Conservation (phyloP, 1,140 invertebrate genomes). For the Spodoptera frugiperda region DNA sequence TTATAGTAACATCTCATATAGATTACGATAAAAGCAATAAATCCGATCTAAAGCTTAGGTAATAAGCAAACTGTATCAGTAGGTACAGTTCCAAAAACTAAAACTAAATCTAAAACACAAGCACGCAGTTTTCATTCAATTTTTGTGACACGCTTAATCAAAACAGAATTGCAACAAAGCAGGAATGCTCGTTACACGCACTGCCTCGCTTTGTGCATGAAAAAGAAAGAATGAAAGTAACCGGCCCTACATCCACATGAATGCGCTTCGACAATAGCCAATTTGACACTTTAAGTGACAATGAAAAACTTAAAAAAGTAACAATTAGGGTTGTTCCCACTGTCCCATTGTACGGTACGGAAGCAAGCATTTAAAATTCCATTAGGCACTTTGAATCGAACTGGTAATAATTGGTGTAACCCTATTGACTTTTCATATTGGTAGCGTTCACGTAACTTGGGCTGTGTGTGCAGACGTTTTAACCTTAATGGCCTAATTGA, state of each 20-base stretch:
- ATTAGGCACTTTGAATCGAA: slow-evolving; percentile 67
- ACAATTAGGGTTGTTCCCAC: slow-evolving; percentile 68
- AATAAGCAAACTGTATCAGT: not conserved
- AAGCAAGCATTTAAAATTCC: slow-evolving; percentile 78
- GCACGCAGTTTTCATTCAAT: slow-evolving; percentile 10
- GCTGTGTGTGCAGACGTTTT: slow-evolving; percentile 17
- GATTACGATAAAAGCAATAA: not conserved
- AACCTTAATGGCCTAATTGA: slow-evolving; percentile 31
- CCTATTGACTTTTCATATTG: slow-evolving; percentile 51
- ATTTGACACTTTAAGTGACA: slow-evolving; percentile 70
- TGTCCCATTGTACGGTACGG: slow-evolving; percentile 58
- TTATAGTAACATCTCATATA: not conserved
- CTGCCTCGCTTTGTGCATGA: slow-evolving; percentile 21
- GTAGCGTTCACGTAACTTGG: slow-evolving; percentile 21
- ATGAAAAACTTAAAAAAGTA: slow-evolving; percentile 66
- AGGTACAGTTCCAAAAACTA: not conserved
- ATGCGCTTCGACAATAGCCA: slow-evolving; percentile 69
- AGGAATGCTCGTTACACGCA: slow-evolving; percentile 39
- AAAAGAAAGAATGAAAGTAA: slow-evolving; percentile 8
- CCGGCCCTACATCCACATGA: slow-evolving; percentile 58
- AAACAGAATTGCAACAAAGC: slow-evolving; percentile 47
- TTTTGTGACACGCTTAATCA: slow-evolving; percentile 31
- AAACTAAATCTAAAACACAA: slow-evolving; percentile 13
- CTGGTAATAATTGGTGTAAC: slow-evolving; percentile 67
- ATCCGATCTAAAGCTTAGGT: not conserved